phyloP scores from a whole-genome alignment of 2,797 vertebrate species.

The Coregonus sp. region DNA sequence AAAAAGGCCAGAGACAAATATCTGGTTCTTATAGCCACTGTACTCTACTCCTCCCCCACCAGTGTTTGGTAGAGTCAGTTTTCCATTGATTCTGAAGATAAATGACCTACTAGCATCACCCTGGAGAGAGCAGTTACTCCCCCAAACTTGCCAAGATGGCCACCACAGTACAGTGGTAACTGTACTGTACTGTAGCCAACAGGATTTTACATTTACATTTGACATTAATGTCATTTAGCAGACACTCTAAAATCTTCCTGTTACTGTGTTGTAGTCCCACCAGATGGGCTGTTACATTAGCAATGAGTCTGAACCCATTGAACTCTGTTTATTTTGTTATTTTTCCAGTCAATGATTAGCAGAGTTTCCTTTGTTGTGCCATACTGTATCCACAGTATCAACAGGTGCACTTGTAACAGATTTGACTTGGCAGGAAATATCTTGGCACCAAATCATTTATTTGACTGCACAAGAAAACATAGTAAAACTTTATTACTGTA shows the following conservation, averaged over 20 bases:
- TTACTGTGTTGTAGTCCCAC: neutral
- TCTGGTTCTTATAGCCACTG: slow-evolving; percentile 74
- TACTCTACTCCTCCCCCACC: slow-evolving; percentile 56
- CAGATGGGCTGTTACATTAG: neutral
- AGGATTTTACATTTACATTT: neutral
- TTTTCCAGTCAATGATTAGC: neutral
- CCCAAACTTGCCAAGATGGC: slow-evolving; percentile 40
- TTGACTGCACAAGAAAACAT: neutral
- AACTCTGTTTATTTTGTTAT: neutral
- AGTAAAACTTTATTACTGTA: slow-evolving; percentile 1
- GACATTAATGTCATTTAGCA: too few species aligned
- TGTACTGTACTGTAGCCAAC: neutral
- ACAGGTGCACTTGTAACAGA: neutral
- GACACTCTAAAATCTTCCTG: neutral
- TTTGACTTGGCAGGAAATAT: neutral
- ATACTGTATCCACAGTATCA: neutral
- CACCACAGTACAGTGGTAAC: neutral
- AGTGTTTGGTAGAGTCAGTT: slow-evolving; percentile 57
- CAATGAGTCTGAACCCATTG: neutral
- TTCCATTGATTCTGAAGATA: slow-evolving; percentile 60
- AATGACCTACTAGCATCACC: slow-evolving; percentile 36
- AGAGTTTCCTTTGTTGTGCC: neutral
- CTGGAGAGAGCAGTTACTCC: slow-evolving; percentile 27
- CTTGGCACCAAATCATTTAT: neutral
- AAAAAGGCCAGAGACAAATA: slow-evolving; percentile 76